Evolutionary conservation across 2,888 invertebrate genomes (phyloP), one percentile per base, ranked within the genome.

Genomic region (Nemoura dubitans): DNA sequence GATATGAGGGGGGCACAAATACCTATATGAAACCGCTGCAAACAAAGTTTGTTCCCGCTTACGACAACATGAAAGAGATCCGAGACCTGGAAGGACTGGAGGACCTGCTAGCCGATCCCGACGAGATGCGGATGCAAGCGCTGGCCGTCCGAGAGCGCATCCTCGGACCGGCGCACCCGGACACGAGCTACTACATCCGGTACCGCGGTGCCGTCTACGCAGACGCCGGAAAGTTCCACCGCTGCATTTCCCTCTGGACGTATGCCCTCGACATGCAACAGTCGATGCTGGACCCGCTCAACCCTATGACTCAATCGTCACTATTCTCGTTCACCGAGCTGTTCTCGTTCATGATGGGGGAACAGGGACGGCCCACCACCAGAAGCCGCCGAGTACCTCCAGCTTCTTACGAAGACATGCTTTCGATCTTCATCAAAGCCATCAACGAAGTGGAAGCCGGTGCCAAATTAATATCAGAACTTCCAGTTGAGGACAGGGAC

Each of bases 181-280:
- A 98, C 92, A 98, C 98, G 81, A 97, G 97, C 90, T 98, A 98
- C 92, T 98, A 98, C 92, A 98, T 99, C 89, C 94, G 98, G 26
- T 98, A 97, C 92, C 94, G 98, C 90, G 97, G 97, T 87, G 97
- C 97, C 0, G 95, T 98, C 88, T 98, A 98, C 92, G 98, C 98
- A 76, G 98, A 98, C 92, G 96, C 97, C 88, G 97, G 98, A 0
- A 96, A 98, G 90, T 98, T 98, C 93, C 94, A 95, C 86, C 90
- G 93, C 25, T 94, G 94, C 89, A 92, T 94, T 88, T 91, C 91
- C 16, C 90, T 94, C 83, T 94, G 94, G 94, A 92, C 92, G 90
- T 93, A 94, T 89, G 94, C 94, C 0, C 90, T 94, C 30, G 93
- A 93, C 87, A 93, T 93, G 92, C 93, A 94, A 59, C 97, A 98